Base-by-base conservation (phyloP, 2,113 vertebrate genomes). In the Chauna torquata region DNA sequence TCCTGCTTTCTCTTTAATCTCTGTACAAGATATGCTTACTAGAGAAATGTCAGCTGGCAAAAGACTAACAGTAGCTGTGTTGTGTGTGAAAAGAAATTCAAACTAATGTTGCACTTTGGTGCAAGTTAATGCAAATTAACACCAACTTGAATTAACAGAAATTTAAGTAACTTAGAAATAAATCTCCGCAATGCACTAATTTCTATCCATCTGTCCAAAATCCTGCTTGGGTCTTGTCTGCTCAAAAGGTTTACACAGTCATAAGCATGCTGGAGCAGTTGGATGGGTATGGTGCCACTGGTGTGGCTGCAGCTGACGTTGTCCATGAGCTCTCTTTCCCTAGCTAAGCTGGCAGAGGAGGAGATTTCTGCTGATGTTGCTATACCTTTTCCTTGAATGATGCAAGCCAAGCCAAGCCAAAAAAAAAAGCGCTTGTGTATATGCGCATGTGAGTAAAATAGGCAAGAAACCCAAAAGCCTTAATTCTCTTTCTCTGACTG, bases 1-100 rank as follows among this genome's bases (percentile, higher is more conserved):
- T 96, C 89, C 80, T 92, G 64, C 76, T 72, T 90, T 88, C 58
- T 89, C 70, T 92, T 96, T 86, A 93, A 90, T 95, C 92, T 92
- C 36, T 30, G 5, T 80, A 16, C 24, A 81, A 86, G 72, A 84
- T 75, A 86, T 0, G 10, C 66, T 94, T 96, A 79, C 38, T 54
- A 82, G 79, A 97, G 82, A 88, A 62, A 54, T 65, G 54, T 94
- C 89, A 92, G 42, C 88, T 79, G 81, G 72, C 75, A n/a, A 4
- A 71, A 94, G 64, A 34, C 38, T 50, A 64, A 49, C 71, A 86
- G 74, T 23, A 75, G 50, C 49, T 11, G 9, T 38, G 49, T 44
- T 86, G n/a, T 38, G 5, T 54, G 47, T 70, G 75, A 74, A 52
- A 45, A 81, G 47, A 74, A 91, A 58, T 68, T 38, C 1, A 50